phyloP scores from a whole-genome alignment of 2,113 vertebrate genomes.

The rat (Rattus norvegicus) region GRCr8 NC_086021.1:130222501-130223000 shows the following conservation, averaged over 20 bases:
- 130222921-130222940: not conserved
- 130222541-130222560: not conserved
- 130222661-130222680: not conserved
- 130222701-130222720: not conserved
- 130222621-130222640: not conserved
- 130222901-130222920: not conserved
- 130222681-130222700: slow-evolving; percentile 43
- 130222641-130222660: not conserved
- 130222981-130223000: no score
- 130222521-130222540: not conserved
- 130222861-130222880: not conserved
- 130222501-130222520: not conserved
- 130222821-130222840: not conserved
- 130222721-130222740: not conserved
- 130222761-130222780: not conserved
- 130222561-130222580: not conserved
- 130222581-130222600: not conserved
- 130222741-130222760: not conserved
- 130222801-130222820: not conserved
- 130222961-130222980: no score
- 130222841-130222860: not conserved
- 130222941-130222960: not conserved
- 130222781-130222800: not conserved
- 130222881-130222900: not conserved
- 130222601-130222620: not conserved